Percentiles rank a stretch among this genome's conserved stretches.
Evolutionary conservation across 2,888 invertebrate genomes (phyloP).

Genomic region (Tetheella fluctuosa): DNA sequence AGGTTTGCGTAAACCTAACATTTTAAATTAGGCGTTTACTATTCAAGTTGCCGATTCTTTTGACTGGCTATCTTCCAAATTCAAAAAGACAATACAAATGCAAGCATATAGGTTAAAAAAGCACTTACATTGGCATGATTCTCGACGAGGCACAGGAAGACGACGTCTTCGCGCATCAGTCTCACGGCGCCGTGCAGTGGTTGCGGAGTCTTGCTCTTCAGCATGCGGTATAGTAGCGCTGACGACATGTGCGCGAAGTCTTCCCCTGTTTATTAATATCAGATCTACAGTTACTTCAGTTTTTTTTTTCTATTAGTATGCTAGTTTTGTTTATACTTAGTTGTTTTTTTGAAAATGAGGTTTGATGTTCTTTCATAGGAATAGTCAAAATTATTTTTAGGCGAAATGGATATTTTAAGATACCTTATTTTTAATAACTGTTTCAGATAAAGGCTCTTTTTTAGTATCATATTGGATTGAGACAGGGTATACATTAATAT

Average conservation of each 20-base stretch:
- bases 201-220: conserved; percentile 94
- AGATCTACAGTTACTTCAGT: neutral
- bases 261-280: conserved; percentile 83
- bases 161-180: conserved; percentile 95
- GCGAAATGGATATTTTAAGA: too few relatives aligned
- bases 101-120: neutral
- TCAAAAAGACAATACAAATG: neutral
- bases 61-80: too few relatives aligned
- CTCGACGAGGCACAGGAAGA: conserved; percentile 96
- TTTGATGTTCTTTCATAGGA: neutral
- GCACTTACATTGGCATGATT: conserved; percentile 93
- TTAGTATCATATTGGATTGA: too few relatives aligned
- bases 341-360: too few relatives aligned
- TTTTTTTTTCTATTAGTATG: too few relatives aligned
- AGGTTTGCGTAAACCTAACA: too few relatives aligned
- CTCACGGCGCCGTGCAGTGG: conserved; percentile 96
- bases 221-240: conserved; percentile 93
- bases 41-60: too few relatives aligned
- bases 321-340: too few relatives aligned
- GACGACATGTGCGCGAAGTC: conserved; percentile 98
- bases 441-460: too few relatives aligned
- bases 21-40: too few relatives aligned
- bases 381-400: neutral
- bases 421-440: too few relatives aligned
- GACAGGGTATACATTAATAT: too few relatives aligned